Evolutionary conservation across 2,797 vertebrate genomes (phyloP), one percentile per base, ranked within the genome.

Genomic region (Amphiprion clarkii): DNA sequence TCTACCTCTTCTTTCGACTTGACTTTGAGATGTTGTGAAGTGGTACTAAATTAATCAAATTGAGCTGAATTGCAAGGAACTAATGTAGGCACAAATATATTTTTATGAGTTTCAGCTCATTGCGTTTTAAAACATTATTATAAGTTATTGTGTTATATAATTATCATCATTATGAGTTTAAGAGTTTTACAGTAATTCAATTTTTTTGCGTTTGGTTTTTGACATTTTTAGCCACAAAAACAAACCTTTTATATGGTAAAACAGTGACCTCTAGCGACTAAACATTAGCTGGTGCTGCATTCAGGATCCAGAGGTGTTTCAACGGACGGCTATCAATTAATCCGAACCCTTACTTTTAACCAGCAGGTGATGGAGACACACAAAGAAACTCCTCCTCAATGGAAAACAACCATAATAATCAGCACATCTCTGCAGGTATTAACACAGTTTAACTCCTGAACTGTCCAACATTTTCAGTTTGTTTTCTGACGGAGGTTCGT

Each of bases 361-460:
- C 8, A 31, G 1, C 7, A 7, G 52, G 33, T 29, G 1, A 91
- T 90, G 88, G 27, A 66, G 3, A 17, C 74, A 0, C 0, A 52
- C 55, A 11, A 1, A 62, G 68, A 83, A 63, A 42, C 4, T 1
- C 23, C 29, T 27, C 19, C 56, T 53, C 71, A 40, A 33, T 98
- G 97, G 97, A 93, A 83, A 87, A 97, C 97, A 4, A 99, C 97
- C 0, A 74, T 98, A 57, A 97, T 99, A 58, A 79, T 96, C 78
- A 99, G 96, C 71, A 77, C 94, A 0, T 94, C 94, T 13, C 93
- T 98, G 39, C 94, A 96, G 97, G 97, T 80, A 52, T 10, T 25
- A 6, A 44, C 21, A 66, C 27, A 8, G 21, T 23, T 23, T 49
- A 49, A 52, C 19, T 49, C 9, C 9, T 51, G 8, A 55, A 5